A percentile compares a stretch with the other conserved stretches of the same genome.
Evolutionary conservation across 2,113 vertebrate species (phyloP).

Genomic region (Phalacrocorax carbo): DNA sequence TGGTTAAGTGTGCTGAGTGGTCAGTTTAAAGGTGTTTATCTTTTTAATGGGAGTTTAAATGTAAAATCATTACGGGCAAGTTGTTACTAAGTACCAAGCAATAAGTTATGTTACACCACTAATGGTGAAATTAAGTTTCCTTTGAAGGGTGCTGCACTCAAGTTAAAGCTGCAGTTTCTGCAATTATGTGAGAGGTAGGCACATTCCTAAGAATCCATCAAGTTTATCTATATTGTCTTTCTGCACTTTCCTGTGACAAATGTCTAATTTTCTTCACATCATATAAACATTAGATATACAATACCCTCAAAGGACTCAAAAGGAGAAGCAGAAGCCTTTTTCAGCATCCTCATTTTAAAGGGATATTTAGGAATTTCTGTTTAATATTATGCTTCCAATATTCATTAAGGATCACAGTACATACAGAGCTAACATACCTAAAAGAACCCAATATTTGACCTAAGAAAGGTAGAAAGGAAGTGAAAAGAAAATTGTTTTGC

Average conservation of each 20-base stretch:
- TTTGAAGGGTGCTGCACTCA: background rate
- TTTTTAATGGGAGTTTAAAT: background rate
- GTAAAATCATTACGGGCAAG: background rate
- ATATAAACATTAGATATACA: background rate
- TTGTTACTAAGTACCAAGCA: background rate
- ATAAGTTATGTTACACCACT: background rate
- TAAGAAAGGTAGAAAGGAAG: background rate
- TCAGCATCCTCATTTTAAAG: background rate
- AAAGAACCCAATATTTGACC: background rate
- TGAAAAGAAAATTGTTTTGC: background rate
- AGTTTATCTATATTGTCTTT: background rate
- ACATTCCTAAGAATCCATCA: background rate
- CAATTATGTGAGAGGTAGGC: background rate
- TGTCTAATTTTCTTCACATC: background rate
- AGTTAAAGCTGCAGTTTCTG: background rate
- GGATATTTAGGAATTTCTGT: background rate
- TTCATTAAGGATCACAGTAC: background rate
- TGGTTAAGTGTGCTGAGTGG: background rate
- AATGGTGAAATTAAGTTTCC: background rate
- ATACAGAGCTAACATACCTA: background rate
- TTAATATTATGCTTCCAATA: background rate
- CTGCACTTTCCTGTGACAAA: background rate
- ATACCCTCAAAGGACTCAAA: background rate
- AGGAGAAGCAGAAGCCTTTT: background rate
- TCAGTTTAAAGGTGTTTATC: background rate